Base-by-base conservation (phyloP, 2,113 vertebrate genomes). In the Smithornis capensis region DNA sequence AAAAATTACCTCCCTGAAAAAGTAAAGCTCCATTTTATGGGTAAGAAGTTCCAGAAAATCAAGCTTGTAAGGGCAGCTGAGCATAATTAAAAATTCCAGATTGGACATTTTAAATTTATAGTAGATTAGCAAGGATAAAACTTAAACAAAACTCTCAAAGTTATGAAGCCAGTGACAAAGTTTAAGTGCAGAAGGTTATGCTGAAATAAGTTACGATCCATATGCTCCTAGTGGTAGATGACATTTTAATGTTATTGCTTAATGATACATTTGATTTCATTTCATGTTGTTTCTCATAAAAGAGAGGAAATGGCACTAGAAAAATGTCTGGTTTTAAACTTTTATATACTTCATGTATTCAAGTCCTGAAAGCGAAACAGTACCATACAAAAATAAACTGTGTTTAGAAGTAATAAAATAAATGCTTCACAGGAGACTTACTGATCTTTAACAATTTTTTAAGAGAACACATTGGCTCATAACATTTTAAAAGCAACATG, bases 181-280 rank as follows among this genome's bases (percentile, higher is more conserved):
- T 93, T 92, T 82, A 85, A 94, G 33, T 70, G 53, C 87, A 85
- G 52, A 81, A 89, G 73, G 67, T 95, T 96, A 87, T 77, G 69
- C 95, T 91, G 60, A 95, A 97, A 93, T 63, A 95, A 90, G 92
- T 96, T 96, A 96, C 10, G 18, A 95, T 89, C 87, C 94, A 93
- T 96, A 92, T 95, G 95, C 80, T 96, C 49, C 80, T 95, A 75
- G 92, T 67, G 14, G 77, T 95, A 96, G 89, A 94, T 97, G 87
- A 27, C 60, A 93, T 96, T 97, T 97, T 97, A 95, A 96, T 97
- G 85, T 80, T 93, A 95, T 62, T 96, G 74, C 84, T 96, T 95
- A 97, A 97, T 97, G 96, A 97, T 44, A 96, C 83, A 53, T 96
- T 92, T 93, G 87, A 97, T 96, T 96, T 96, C 79, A 80, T 94